These are phyloP conservation scores for Galemys pyrenaicus DNA, from an alignment of 2,113 vertebrate genomes.

Conservation along the genomic window DNA sequence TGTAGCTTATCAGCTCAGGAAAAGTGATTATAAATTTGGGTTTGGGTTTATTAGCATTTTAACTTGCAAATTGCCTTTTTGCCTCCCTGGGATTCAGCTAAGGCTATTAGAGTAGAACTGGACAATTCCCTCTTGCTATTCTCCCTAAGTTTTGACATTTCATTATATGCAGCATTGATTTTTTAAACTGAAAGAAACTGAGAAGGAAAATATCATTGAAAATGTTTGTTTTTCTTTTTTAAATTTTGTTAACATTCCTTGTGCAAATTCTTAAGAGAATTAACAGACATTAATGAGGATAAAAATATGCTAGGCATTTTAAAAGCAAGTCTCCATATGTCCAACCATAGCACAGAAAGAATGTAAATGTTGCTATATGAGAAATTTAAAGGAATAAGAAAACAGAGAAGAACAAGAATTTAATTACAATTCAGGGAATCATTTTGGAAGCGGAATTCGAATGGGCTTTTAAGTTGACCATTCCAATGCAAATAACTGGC, in stretches of 20 bases:
- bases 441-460: not conserved
- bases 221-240: not conserved
- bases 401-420: not conserved
- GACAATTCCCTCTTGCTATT: slow-evolving; percentile 15
- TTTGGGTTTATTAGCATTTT: slow-evolving; percentile 52
- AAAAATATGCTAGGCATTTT: not conserved
- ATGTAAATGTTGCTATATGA: not conserved
- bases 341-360: not conserved
- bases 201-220: not conserved
- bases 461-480: not conserved
- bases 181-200: too few relatives aligned
- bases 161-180: not conserved
- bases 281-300: not conserved
- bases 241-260: not conserved
- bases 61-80: slow-evolving; percentile 65
- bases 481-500: not conserved
- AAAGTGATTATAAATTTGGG: slow-evolving; percentile 60
- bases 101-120: slow-evolving; percentile 43
- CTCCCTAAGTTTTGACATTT: slow-evolving; percentile 44
- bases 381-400: not conserved
- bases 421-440: not conserved
- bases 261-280: not conserved
- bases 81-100: slow-evolving; percentile 30
- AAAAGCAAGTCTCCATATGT: not conserved
- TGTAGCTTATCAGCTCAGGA: slow-evolving; percentile 43